phyloP scores from a whole-genome alignment of 2,797 vertebrate species.

The Euthynnus affinis region DNA sequence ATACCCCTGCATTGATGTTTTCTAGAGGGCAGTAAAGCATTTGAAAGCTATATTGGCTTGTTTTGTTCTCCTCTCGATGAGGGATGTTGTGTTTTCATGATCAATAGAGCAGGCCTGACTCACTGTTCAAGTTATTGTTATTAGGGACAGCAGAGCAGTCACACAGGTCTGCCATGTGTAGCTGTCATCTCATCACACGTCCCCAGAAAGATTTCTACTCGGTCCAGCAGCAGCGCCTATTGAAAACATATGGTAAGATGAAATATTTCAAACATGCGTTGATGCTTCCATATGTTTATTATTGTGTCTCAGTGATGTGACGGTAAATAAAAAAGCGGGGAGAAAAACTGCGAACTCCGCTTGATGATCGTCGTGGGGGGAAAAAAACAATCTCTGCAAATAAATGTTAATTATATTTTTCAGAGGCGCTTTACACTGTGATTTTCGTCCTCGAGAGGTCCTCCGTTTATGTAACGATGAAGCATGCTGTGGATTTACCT shows the following conservation, averaged over 20 bases:
- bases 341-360: constrained; percentile 29
- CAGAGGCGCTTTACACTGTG: neutral
- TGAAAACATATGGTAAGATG: constrained; percentile 45
- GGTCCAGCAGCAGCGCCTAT: constrained; percentile 31
- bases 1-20: constrained; percentile 81
- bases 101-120: constrained; percentile 75
- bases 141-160: constrained; percentile 48
- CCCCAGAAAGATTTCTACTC: constrained; percentile 4
- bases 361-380: constrained; percentile 12
- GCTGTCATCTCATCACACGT: constrained; percentile 42
- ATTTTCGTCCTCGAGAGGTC: neutral
- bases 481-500: neutral
- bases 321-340: constrained; percentile 11
- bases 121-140: constrained; percentile 52
- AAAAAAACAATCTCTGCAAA: constrained; percentile 12
- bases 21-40: constrained; percentile 84
- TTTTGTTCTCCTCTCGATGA: constrained; percentile 79
- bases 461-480: neutral
- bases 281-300: constrained; percentile 36
- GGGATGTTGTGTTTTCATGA: constrained; percentile 73
- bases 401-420: constrained; percentile 1
- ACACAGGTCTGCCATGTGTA: constrained; percentile 25
- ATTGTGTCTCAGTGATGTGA: constrained; percentile 17
- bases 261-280: constrained; percentile 37
- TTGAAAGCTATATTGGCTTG: constrained; percentile 76